Base-by-base conservation (phyloP, 2,797 vertebrate species). In the Sparus aurata region DNA sequence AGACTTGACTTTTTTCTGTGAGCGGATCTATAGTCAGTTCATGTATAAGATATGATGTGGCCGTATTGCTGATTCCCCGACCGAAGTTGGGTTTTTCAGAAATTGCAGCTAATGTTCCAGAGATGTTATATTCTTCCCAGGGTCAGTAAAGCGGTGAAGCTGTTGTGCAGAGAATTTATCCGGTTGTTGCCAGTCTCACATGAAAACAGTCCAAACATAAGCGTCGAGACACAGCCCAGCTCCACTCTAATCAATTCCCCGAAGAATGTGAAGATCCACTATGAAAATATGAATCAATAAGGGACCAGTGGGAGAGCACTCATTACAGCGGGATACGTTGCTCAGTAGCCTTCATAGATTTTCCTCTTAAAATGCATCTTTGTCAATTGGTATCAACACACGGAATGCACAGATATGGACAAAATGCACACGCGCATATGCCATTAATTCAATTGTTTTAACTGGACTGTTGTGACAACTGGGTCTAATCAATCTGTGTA, bases 241-340 rank as follows among this genome's bases (percentile, higher is more conserved):
- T 55, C 45, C 45, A 23, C 52, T 22, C 18, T 41, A 61, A 34
- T 58, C 67, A 41, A 69, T 47, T 47, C 64, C 15, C 20, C 2
- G 12, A 30, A 54, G 57, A 63, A 58, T 63, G 13, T 25, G 46
- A 68, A 47, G 43, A 71, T 66, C 55, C 12, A 12, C 15, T 34
- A 16, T 46, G 38, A 66, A 74, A 66, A 45, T 55, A 62, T 49
- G 7, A 70, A 75, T 83, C 80, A 49, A 68, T 75, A 70, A 45
- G 16, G 16, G 13, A 17, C 73, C 27, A 52, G 34, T n/a, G 50
- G n/a, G 49, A 4, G 41, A 66, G 16, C 9, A 1, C 53, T 65
- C 50, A 78, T 46, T 69, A 60, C 46, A 60, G n/a, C 30, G 45
- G 69, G n/a, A 67, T 8, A 34, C 30, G 13, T 27, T 17, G 25